These are phyloP conservation scores for Nannoperca obscura DNA, from an alignment of 2,797 vertebrate genomes.

Conservation along the genomic window DNA sequence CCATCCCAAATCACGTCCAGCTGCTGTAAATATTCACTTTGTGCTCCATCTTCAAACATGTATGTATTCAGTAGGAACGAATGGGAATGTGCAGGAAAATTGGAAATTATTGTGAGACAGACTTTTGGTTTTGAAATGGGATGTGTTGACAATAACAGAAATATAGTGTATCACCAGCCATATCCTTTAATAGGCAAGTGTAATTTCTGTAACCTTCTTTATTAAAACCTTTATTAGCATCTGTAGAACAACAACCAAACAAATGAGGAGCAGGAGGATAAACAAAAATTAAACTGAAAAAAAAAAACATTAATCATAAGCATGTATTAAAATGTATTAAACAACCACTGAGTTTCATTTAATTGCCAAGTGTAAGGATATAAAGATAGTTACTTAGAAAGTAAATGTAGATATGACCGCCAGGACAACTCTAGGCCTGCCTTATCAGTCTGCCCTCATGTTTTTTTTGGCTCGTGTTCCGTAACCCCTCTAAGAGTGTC, in stretches of 20 bases:
- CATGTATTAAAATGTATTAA: not conserved
- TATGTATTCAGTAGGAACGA: not conserved
- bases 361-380: not conserved
- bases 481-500: not conserved
- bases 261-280: not conserved
- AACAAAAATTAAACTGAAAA: not conserved
- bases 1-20: too few species aligned
- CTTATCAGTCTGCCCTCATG: slow-evolving; percentile 43
- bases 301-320: not conserved
- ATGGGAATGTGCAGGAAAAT: not conserved
- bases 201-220: not conserved
- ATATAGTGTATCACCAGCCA: not conserved
- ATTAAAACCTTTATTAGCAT: not conserved
- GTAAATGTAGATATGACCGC: slow-evolving; percentile 13
- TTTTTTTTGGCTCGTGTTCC: slow-evolving; percentile 29
- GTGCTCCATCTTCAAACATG: not conserved
- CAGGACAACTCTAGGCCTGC: slow-evolving; percentile 10
- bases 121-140: not conserved
- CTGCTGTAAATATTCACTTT: not conserved
- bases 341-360: not conserved
- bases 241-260: not conserved
- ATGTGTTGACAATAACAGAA: not conserved
- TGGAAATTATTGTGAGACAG: not conserved
- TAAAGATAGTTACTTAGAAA: not conserved
- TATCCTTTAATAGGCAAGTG: not conserved